A percentile compares a stretch with the other conserved stretches of the same genome.
Evolutionary conservation across 2,113 vertebrate species (phyloP).

Genomic region (Lipotes vexillifer): DNA sequence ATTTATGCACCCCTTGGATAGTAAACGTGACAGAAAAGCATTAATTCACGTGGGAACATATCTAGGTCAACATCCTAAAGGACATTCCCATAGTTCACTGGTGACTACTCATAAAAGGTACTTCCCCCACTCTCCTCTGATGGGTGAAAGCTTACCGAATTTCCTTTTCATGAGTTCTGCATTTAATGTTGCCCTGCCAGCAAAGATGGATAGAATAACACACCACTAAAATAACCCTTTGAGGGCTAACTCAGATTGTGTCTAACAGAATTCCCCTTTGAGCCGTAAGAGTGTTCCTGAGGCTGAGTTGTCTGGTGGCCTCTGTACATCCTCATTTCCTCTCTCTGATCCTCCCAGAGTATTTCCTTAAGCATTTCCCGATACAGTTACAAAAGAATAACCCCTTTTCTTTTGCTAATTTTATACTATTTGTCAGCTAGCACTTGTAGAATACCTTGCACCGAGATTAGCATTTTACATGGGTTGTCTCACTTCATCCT

Average conservation of each 20-base stretch:
- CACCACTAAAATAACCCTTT: not conserved
- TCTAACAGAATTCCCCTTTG: not conserved
- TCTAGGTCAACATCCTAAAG: constrained; percentile 72
- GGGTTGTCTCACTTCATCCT: not conserved
- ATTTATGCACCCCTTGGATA: constrained; percentile 75
- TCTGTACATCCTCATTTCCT: not conserved
- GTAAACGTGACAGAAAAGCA: constrained; percentile 74
- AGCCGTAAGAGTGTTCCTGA: not conserved
- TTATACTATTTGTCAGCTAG: not conserved
- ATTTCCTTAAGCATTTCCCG: not conserved
- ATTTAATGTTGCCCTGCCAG: not conserved
- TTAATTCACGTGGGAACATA: constrained; percentile 72
- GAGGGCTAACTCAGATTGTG: not conserved
- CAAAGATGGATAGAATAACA: not conserved
- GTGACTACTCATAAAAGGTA: constrained; percentile 72
- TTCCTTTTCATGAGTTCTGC: constrained; percentile 65
- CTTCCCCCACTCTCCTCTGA: constrained; percentile 66
- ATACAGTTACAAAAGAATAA: not conserved
- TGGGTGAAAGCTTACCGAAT: constrained; percentile 64
- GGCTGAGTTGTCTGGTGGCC: not conserved
- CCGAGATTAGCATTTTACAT: not conserved
- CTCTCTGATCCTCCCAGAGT: not conserved
- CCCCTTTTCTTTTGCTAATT: not conserved
- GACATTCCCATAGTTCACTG: constrained; percentile 73
- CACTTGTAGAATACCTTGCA: not conserved